These are phyloP conservation scores for Stichodactyla helianthus DNA, from an alignment of 64 coral and sea anemone genomes.

Conservation along the genomic window DNA sequence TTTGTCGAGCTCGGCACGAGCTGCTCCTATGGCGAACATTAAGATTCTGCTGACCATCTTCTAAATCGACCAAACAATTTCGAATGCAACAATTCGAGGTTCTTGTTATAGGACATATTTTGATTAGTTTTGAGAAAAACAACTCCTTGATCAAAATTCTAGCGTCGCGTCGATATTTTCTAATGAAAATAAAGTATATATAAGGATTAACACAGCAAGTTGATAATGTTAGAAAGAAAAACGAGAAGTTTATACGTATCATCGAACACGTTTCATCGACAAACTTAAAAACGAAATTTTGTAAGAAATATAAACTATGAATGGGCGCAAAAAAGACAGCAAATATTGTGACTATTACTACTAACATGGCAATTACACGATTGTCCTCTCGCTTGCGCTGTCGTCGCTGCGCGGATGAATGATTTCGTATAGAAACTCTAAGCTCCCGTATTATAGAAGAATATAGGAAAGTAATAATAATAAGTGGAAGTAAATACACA, in stretches of 20 bases:
- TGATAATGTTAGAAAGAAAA: background rate
- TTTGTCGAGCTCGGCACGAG: background rate
- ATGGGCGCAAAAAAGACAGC: slow-evolving; percentile 15
- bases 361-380: slow-evolving; percentile 21
- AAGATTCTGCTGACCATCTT: background rate
- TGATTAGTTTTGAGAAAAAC: background rate
- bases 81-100: background rate
- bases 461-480: background rate
- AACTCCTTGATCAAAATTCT: background rate
- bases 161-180: background rate
- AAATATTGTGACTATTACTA: background rate
- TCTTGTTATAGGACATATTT: background rate
- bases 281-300: background rate
- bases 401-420: background rate
- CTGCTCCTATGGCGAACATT: background rate
- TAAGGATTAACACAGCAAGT: slow-evolving; percentile 11
- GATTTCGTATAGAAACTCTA: background rate
- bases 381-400: background rate
- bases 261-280: too few species aligned
- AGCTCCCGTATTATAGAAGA: slow-evolving; percentile 24
- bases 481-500: slow-evolving; percentile 2
- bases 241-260: background rate
- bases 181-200: slow-evolving; percentile 19
- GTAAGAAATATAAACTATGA: background rate
- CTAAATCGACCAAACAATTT: background rate